Conservation (phyloP, 2,797 vertebrate species). For the Tapirus indicus region DNA sequence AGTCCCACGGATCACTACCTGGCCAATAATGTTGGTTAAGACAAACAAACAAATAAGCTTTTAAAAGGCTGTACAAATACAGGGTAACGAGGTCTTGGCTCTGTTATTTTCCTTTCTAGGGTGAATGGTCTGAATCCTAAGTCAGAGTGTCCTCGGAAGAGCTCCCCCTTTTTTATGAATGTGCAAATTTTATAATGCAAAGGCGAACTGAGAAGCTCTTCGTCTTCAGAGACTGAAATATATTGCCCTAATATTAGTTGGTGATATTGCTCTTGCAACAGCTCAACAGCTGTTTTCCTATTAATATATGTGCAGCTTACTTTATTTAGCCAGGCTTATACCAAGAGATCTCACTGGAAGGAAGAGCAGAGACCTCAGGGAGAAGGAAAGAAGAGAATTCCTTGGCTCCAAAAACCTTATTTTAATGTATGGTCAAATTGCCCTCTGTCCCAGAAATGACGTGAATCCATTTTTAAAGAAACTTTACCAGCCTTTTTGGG, state of each 20-base stretch:
- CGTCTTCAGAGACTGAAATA: conserved; percentile 77
- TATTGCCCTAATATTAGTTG: conserved; percentile 75
- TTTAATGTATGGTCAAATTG: conserved; percentile 67
- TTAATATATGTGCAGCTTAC: conserved; percentile 74
- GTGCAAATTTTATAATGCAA: conserved; percentile 80
- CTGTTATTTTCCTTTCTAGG: not conserved
- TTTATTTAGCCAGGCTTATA: conserved; percentile 78
- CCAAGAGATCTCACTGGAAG: conserved; percentile 63
- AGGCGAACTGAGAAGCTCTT: conserved; percentile 78
- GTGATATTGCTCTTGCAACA: conserved; percentile 74
- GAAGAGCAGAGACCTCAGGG: conserved; percentile 50
- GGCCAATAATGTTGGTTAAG: not conserved
- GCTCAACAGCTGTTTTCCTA: conserved; percentile 80
- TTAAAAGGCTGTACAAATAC: conserved; percentile 11
- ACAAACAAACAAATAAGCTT: not conserved
- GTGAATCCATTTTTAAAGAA: conserved; percentile 55
- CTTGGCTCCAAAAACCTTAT: conserved; percentile 59
- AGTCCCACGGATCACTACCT: not conserved
- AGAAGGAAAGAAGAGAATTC: conserved; percentile 60
- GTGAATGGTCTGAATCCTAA: conserved; percentile 62
- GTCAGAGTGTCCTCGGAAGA: conserved; percentile 51
- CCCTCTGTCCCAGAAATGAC: conserved; percentile 54
- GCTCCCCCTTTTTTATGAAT: conserved; percentile 64
- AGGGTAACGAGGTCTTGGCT: not conserved
- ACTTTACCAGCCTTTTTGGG: not conserved